phyloP scores from a whole-genome alignment of 2,888 invertebrate species.

The Chironomus riparius region DNA sequence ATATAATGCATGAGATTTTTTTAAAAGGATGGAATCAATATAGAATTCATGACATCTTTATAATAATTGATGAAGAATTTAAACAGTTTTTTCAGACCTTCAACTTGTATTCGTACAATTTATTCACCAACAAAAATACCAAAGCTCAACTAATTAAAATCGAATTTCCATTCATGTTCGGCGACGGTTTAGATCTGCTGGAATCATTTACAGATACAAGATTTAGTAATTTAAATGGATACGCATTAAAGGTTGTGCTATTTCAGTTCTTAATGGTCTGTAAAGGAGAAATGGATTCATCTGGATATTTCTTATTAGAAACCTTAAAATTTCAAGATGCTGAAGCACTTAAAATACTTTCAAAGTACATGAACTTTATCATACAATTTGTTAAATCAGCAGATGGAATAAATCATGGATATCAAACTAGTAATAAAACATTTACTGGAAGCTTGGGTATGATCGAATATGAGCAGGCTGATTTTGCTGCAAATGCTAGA shows the following conservation, averaged over 20 bases:
- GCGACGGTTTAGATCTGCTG: background rate
- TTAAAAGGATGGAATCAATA: background rate
- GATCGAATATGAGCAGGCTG: constrained; percentile 1
- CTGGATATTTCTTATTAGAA: background rate
- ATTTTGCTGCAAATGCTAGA: constrained; percentile 14
- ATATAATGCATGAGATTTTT: background rate
- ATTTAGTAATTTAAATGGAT: background rate
- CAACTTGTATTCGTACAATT: background rate
- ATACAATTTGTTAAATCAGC: constrained; percentile 4
- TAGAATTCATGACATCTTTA: background rate
- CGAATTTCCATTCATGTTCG: background rate
- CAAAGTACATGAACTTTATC: background rate
- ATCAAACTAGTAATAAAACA: constrained; percentile 5
- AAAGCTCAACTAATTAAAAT: background rate
- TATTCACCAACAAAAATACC: background rate
- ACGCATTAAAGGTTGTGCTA: background rate
- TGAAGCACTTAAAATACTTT: background rate
- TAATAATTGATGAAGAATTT: background rate
- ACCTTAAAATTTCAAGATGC: constrained; percentile 3
- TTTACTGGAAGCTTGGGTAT: constrained; percentile 5
- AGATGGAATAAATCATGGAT: constrained; percentile 16
- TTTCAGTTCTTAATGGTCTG: constrained; percentile 8
- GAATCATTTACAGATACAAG: background rate
- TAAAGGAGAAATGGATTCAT: background rate
- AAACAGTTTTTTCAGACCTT: background rate